A percentile compares a stretch with the other conserved stretches of the same genome.
Conservation (phyloP, 2,113 vertebrate species). For the human (Homo sapiens) region DNA sequence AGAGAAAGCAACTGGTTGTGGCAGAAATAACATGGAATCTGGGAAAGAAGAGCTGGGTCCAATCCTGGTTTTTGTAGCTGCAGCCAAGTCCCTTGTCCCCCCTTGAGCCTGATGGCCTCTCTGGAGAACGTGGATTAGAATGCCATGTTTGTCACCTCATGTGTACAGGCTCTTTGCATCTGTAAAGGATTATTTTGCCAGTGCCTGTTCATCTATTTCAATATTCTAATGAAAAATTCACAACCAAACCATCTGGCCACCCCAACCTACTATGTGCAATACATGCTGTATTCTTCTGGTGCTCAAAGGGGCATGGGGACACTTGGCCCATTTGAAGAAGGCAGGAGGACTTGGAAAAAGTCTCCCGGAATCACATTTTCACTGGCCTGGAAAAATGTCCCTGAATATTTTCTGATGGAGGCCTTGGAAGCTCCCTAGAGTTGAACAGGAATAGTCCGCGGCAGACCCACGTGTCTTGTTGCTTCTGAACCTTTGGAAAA, state of each 20-base stretch:
- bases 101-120: too few species aligned
- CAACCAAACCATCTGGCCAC: not conserved
- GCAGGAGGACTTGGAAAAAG: constrained; percentile 48
- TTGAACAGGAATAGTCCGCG: constrained; percentile 8
- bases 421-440: not conserved
- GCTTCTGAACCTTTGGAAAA: constrained; percentile 66
- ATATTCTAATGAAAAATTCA: not conserved
- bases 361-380: constrained; percentile 26
- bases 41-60: too few species aligned
- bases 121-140: too few species aligned
- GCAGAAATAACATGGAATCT: too few species aligned
- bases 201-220: not conserved
- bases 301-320: constrained; percentile 19
- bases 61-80: too few species aligned
- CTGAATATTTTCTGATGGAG: constrained; percentile 32
- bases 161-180: too few species aligned
- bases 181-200: too few species aligned
- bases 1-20: too few species aligned
- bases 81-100: too few species aligned
- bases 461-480: not conserved
- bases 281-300: constrained; percentile 56
- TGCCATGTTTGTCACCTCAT: too few species aligned
- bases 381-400: constrained; percentile 24
- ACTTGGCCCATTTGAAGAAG: constrained; percentile 15
- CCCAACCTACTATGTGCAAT: not conserved